Conservation (phyloP, 1,140 invertebrate species). For the Lineus longissimus region DNA sequence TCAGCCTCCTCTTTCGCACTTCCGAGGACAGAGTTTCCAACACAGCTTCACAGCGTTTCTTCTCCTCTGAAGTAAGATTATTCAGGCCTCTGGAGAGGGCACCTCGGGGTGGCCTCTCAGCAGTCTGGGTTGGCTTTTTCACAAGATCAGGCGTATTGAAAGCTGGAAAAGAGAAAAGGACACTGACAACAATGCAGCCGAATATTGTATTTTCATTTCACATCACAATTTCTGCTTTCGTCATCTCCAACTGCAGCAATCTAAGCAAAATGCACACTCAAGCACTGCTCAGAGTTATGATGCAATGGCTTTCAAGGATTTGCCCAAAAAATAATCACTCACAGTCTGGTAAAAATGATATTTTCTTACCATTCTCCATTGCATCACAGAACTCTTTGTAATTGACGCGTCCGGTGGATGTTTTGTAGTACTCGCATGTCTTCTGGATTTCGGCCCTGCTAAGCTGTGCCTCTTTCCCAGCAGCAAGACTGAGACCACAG, state of each 20-base stretch:
- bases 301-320: not conserved
- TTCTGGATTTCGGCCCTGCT: slow-evolving; percentile 46
- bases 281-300: too few relatives aligned
- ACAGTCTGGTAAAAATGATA: not conserved
- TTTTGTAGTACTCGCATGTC: slow-evolving; percentile 47
- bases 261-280: too few relatives aligned
- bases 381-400: slow-evolving; percentile 53
- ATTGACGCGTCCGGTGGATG: slow-evolving; percentile 43
- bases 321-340: not conserved
- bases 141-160: slow-evolving; percentile 52
- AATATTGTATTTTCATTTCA: too few relatives aligned
- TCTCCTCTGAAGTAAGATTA: slow-evolving; percentile 36
- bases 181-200: not conserved
- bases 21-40: slow-evolving; percentile 39
- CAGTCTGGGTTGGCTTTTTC: slow-evolving; percentile 49
- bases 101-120: slow-evolving; percentile 41
- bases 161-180: slow-evolving; percentile 31
- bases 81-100: slow-evolving; percentile 37
- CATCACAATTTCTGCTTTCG: slow-evolving; percentile 2
- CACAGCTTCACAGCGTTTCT: slow-evolving; percentile 32
- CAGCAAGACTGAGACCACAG: slow-evolving; percentile 44
- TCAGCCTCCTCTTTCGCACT: slow-evolving; percentile 39
- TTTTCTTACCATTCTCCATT: slow-evolving; percentile 50
- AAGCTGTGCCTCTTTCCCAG: slow-evolving; percentile 51
- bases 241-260: too few relatives aligned